Conservation (phyloP, 1,140 invertebrate genomes). For the Conus ventricosus region DNA sequence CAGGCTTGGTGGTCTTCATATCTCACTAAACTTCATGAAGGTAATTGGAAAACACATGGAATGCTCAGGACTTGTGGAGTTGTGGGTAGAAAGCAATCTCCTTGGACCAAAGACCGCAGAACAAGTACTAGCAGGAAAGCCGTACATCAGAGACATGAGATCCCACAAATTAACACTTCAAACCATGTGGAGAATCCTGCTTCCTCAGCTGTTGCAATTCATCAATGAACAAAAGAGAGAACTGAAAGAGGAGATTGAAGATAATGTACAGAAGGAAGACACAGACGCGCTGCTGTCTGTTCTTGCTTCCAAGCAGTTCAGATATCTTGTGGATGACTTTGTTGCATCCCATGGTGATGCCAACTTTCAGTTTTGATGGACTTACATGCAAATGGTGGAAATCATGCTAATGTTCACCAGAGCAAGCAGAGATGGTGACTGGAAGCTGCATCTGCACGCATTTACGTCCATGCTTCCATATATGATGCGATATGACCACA, state of each 20-base stretch:
- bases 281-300: not conserved
- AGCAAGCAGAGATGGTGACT: too few relatives aligned
- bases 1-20: conserved; percentile 13
- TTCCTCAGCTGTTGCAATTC: not conserved
- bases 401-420: too few relatives aligned
- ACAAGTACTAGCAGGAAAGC: not conserved
- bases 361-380: not conserved
- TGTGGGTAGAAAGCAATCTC: not conserved
- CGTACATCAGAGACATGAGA: not conserved
- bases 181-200: not conserved
- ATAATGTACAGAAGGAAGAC: not conserved
- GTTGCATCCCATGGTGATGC: not conserved
- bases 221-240: not conserved
- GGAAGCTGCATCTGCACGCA: too few relatives aligned
- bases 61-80: not conserved
- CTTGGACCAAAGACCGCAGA: not conserved
- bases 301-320: not conserved
- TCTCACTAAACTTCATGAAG: conserved; percentile 22
- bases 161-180: not conserved
- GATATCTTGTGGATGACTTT: conserved; percentile 7
- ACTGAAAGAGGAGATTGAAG: not conserved
- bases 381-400: not conserved
- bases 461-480: too few relatives aligned
- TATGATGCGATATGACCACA: too few relatives aligned
- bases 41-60: conserved; percentile 18